phyloP scores from a whole-genome alignment of 2,113 vertebrate species.

The Xenopus tropicalis region UCB_Xtro_10.0 CM004449.2:104515501-104516000 shows the following conservation, averaged over 20 bases:
- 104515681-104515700: constrained; percentile 16
- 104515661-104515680: constrained; percentile 22
- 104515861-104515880: neutral
- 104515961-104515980: neutral
- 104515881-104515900: neutral
- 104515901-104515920: neutral
- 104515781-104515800: neutral
- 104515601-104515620: constrained; percentile 12
- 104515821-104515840: neutral
- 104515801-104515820: neutral
- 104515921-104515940: neutral
- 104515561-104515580: neutral
- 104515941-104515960: neutral
- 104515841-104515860: neutral
- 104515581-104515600: neutral
- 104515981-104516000: neutral
- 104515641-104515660: constrained; percentile 22
- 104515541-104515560: neutral
- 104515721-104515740: constrained; percentile 2
- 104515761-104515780: constrained; percentile 4
- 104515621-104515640: constrained; percentile 5
- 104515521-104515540: neutral
- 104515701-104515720: constrained; percentile 9
- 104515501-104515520: neutral
- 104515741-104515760: constrained; percentile 1